Evolutionary conservation across 2,113 vertebrate genomes (phyloP), one percentile per base, ranked within the genome.

Genomic region (Anoura caudifer): DNA sequence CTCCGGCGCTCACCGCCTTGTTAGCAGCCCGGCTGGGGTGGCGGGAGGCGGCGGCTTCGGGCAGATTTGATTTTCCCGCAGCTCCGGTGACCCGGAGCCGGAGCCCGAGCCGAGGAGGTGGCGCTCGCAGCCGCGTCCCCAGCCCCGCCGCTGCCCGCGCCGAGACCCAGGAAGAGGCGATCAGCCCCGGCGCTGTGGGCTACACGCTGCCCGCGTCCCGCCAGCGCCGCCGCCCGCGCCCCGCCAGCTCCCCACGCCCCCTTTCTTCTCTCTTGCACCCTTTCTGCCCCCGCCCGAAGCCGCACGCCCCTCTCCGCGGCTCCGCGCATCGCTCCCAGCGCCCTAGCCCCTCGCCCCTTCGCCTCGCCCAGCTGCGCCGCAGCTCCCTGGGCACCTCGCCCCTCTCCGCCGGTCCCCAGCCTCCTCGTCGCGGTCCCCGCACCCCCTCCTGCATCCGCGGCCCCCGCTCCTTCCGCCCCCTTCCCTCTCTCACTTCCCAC

Each of bases 61-160:
- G 95, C 65, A 91, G 54, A 93, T 97, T 98, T 98, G 97, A 98
- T 97, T 97, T 97, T 98, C 97, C 96, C 97, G 96, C 97, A 98
- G 97, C 94, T 96, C 7, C 24, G 94, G 87, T 56, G 89, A 94
- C 95, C 94, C 15, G 73, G 67, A 95, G 94, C 94, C 87, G 20
- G 73, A 92, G 93, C 93, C 38, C 17, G 72, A 83, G 94, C 93
- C 77, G 88, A 89, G 77, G 85, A 92, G 91, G 96, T 81, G 96
- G 95, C 91, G 77, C 94, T 92, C 81, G 38, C 90, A 69, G 45
- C 93, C 70, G 41, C 65, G 65, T 85, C 91, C 41, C 90, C 79
- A 69, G 56, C 95, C 79, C 79, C 56, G 82, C 90, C 67, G 87
- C 86, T 82, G 63, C 96, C 94, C 43, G 91, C 89, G 59, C 82